These are phyloP conservation scores for Nomia melanderi DNA, from an alignment of 1,140 invertebrate species.

Conservation along the genomic window DNA sequence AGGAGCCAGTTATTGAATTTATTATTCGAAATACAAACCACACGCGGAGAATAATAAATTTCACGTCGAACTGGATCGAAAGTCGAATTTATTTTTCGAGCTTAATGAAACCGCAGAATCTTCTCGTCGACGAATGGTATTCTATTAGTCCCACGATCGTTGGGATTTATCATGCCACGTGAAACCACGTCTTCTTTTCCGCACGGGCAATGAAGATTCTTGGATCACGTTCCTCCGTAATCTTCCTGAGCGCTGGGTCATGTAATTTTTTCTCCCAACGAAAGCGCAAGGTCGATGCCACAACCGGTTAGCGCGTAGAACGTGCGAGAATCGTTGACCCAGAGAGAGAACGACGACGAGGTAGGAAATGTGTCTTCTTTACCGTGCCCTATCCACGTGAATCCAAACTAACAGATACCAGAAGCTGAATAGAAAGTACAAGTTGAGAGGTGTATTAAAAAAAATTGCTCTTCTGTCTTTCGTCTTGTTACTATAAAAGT, in stretches of 20 bases:
- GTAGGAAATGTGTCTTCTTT: background rate
- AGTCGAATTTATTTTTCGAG: background rate
- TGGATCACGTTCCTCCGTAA: conserved; percentile 6
- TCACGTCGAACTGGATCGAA: background rate
- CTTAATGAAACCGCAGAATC: background rate
- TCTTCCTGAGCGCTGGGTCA: conserved; percentile 25
- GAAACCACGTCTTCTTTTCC: conserved; percentile 3
- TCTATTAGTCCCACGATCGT: conserved; percentile 46
- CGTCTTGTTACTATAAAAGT: no score
- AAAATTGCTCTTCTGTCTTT: background rate
- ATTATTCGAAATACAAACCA: no score
- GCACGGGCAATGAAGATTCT: conserved; percentile 1
- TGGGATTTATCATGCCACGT: conserved; percentile 26
- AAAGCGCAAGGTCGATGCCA: conserved; percentile 33
- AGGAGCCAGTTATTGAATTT: no score
- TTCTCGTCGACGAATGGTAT: conserved; percentile 23
- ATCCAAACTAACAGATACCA: background rate
- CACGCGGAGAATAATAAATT: background rate
- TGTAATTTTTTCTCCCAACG: conserved; percentile 15
- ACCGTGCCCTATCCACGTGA: background rate
- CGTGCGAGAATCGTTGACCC: background rate
- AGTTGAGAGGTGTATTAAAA: background rate
- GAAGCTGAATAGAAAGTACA: background rate
- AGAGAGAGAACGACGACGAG: background rate
- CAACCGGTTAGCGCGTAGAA: background rate